Percentiles rank a stretch among this genome's conserved stretches.
Evolutionary conservation across 2,113 vertebrate species (phyloP).

Genomic region (Pseudopodoces humilis): DNA sequence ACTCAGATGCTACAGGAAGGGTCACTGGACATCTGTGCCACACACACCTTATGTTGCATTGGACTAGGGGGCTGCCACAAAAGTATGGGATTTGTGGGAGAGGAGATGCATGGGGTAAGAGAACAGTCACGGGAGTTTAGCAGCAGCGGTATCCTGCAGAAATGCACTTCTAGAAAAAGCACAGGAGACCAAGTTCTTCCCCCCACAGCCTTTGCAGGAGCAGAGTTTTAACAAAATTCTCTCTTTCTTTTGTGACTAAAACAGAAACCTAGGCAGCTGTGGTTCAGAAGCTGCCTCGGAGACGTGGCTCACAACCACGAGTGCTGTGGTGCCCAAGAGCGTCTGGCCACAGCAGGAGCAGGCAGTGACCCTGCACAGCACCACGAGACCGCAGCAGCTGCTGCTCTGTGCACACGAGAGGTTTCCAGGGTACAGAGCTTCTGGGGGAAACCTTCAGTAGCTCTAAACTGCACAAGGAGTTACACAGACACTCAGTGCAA

Average conservation of each 20-base stretch:
- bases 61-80: background rate
- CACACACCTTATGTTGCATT: background rate
- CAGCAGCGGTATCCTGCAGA: background rate
- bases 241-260: background rate
- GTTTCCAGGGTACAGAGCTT: background rate
- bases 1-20: background rate
- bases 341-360: background rate
- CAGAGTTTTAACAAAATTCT: background rate
- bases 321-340: background rate
- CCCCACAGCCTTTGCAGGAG: background rate
- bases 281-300: background rate
- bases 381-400: background rate
- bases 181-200: background rate
- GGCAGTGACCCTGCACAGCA: accelerated
- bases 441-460: background rate
- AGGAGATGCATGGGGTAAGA: background rate
- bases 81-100: background rate
- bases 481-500: background rate
- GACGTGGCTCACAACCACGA: accelerated
- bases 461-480: background rate
- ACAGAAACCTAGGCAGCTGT: background rate
- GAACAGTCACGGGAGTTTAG: accelerated
- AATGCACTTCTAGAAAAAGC: background rate
- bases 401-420: accelerated
- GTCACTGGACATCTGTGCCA: background rate